Evolutionary conservation across 2,888 invertebrate species (phyloP), one percentile per base, ranked within the genome.

Genomic region (Conistra vaccinii): DNA sequence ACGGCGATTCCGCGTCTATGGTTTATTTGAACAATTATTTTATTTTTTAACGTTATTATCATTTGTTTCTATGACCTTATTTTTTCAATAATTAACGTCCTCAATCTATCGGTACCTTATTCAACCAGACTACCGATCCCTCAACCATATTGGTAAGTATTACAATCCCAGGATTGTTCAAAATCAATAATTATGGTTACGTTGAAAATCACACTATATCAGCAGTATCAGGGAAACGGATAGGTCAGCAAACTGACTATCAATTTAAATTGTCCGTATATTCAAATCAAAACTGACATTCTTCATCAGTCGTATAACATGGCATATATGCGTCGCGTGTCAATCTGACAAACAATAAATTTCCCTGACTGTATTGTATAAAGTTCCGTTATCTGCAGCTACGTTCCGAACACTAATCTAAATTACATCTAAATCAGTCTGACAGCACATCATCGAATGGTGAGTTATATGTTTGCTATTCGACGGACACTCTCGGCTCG

Each of bases 391-490:
- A 60, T 23, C 12, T 39, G 73, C 48, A 60, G 76, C 63, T 45
- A 69, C 20, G 66, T 35, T 29, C 60, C 45, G 67, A 62, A 63
- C 42, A 53, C 75, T 69, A 57, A 73, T 45, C 20, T 70, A 81
- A 87, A 70, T 88, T 92, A 92, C 7, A 86, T 39, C 91, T 95
- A 95, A 80, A 91, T 95, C 95, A 95, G 95, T 95, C 95, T 95
- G 94, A 91, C 89, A 88, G 89, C 90, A 92, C 88, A 90, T 86
- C 90, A 94, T 95, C 95, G 95, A 95, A 95, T 95, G 95, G 95
- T 94, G 95, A 95, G 95, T 92, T 87, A 85, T 76, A 29, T 78
- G 66, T 69, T 79, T 76, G 71, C 76, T 35, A 65, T 45, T 20
- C 78, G 68, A 65, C 73, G 57, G 61, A 74, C 73, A 69, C 61